A percentile compares a stretch with the other conserved stretches of the same genome.
Conservation (phyloP, 2,797 vertebrate species). For the Zenarchopterus dispar region DNA sequence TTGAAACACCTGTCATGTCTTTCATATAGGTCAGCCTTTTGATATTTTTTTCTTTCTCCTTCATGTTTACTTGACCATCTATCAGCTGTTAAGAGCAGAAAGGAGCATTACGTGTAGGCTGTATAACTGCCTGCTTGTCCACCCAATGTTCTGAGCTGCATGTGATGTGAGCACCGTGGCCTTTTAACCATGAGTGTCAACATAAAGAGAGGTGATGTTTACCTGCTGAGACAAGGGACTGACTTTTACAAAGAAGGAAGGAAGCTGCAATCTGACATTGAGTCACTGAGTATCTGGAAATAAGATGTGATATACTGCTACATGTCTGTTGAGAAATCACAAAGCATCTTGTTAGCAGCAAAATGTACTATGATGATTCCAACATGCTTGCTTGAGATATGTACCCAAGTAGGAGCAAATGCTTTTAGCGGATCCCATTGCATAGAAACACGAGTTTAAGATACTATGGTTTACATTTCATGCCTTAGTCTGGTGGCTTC, state of each 20-base stretch:
- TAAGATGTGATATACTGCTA: constrained; percentile 44
- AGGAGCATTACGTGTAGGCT: constrained; percentile 54
- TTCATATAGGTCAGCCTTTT: constrained; percentile 9
- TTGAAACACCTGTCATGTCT: constrained; percentile 4
- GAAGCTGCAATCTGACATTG: constrained; percentile 35
- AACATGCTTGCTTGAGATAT: constrained; percentile 7
- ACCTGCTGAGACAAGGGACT: constrained; percentile 53
- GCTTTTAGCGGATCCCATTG: constrained; percentile 2
- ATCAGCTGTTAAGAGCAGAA: constrained; percentile 76
- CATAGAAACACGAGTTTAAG: too few relatives aligned
- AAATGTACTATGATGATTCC: constrained; percentile 14
- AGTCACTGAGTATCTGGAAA: constrained; percentile 43
- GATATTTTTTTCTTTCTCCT: constrained; percentile 9
- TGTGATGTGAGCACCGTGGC: constrained; percentile 50
- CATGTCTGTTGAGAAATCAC: constrained; percentile 43
- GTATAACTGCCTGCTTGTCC: constrained; percentile 43
- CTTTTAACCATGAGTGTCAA: constrained; percentile 53
- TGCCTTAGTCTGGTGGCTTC: neutral
- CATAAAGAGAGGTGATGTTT: constrained; percentile 32
- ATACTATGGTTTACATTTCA: neutral
- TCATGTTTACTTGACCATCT: constrained; percentile 41
- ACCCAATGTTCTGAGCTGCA: constrained; percentile 49
- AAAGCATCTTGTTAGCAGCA: constrained; percentile 12
- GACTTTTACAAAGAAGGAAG: constrained; percentile 27
- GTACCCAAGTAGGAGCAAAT: neutral